Percentiles rank a stretch among this genome's conserved stretches.
Evolutionary conservation across 2,888 invertebrate species (phyloP).

Genomic region (Cordylochernes scorpioides): DNA sequence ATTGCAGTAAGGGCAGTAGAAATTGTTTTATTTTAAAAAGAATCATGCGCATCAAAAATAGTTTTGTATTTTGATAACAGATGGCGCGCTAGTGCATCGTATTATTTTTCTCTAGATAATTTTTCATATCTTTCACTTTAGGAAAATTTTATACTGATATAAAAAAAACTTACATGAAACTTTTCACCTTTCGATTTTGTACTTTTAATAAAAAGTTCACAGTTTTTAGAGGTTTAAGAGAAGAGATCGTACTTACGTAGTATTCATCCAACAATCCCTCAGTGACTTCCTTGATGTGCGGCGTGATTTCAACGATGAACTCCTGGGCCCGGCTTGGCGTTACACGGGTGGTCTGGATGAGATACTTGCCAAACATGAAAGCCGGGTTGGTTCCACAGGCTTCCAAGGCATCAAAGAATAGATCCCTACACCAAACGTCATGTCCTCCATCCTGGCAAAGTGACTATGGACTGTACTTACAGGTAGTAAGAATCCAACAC

Average conservation of each 20-base stretch:
- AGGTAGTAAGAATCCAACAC: too few species aligned
- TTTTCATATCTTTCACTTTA: too few species aligned
- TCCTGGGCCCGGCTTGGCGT: constrained; percentile 16
- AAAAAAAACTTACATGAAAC: neutral
- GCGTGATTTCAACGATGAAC: constrained; percentile 16
- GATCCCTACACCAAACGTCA: too few species aligned
- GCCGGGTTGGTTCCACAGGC: constrained; percentile 20
- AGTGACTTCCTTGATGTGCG: constrained; percentile 20
- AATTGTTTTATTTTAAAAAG: too few species aligned
- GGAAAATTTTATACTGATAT: too few species aligned
- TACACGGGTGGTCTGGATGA: constrained; percentile 17
- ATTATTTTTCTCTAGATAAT: too few species aligned
- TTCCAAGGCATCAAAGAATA: constrained; percentile 18
- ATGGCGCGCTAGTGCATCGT: too few species aligned
- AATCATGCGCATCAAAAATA: too few species aligned
- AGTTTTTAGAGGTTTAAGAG: neutral
- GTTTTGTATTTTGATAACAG: too few species aligned
- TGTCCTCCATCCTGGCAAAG: too few species aligned
- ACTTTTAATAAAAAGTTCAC: neutral
- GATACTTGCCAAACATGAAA: constrained; percentile 18
- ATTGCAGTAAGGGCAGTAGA: too few species aligned
- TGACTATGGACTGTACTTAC: too few species aligned
- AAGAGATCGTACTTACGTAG: constrained; percentile 16
- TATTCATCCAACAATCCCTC: constrained; percentile 18
- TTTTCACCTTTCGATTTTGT: neutral